Evolutionary conservation across 2,113 vertebrate species (phyloP).

Genomic region (Stictonetta naevosa): DNA sequence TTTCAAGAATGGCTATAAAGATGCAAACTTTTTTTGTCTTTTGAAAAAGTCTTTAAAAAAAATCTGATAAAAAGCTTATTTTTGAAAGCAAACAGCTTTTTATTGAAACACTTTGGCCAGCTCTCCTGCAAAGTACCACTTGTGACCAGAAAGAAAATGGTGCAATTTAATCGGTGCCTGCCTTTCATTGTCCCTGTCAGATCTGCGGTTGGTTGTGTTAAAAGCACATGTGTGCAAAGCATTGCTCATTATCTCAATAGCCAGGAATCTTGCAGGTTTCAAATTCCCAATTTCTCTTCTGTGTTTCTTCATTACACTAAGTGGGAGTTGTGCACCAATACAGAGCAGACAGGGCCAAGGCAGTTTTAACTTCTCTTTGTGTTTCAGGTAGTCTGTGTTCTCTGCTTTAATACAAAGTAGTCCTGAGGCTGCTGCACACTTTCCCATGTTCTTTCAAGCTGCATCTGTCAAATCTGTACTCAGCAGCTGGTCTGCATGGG

Average conservation of each 20-base stretch:
- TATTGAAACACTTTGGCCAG: not conserved
- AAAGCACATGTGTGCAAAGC: not conserved
- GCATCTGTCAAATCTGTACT: conserved; percentile 13
- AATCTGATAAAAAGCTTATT: not conserved
- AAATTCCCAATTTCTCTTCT: not conserved
- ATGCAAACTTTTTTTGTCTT: not conserved
- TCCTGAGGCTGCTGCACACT: not conserved
- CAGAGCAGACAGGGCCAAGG: not conserved
- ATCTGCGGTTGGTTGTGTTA: not conserved
- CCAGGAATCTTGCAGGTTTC: not conserved
- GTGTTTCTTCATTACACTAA: not conserved
- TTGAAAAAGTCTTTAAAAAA: not conserved
- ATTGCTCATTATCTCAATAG: not conserved
- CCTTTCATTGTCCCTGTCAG: not conserved
- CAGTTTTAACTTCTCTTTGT: not conserved
- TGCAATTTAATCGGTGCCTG: not conserved
- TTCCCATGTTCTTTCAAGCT: not conserved
- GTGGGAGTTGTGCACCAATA: not conserved
- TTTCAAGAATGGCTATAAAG: not conserved
- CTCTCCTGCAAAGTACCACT: not conserved
- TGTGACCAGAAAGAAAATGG: not conserved
- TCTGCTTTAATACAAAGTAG: not conserved
- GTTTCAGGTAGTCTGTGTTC: not conserved
- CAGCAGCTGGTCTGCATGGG: not conserved
- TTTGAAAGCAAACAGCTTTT: conserved; percentile 13